These are phyloP conservation scores for Chloroceryle aenea DNA, from an alignment of 2,113 vertebrate genomes.

Conservation along the genomic window DNA sequence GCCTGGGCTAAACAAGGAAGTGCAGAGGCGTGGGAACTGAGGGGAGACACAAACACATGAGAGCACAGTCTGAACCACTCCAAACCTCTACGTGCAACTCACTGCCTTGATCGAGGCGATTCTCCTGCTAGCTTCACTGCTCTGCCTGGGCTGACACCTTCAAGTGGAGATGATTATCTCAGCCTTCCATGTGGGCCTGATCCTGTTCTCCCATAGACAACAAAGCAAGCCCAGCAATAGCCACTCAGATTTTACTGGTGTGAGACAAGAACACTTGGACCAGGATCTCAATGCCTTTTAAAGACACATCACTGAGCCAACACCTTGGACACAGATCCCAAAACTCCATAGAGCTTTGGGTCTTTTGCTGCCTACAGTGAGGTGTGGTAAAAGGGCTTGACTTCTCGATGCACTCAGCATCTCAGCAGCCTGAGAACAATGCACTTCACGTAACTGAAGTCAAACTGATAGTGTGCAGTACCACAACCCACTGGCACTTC, in stretches of 20 bases:
- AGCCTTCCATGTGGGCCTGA: neutral
- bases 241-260: neutral
- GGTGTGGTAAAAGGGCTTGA: neutral
- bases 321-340: neutral
- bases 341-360: neutral
- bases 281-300: neutral
- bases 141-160: neutral
- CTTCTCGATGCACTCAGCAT: neutral
- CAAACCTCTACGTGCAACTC: neutral
- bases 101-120: neutral
- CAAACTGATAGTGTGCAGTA: neutral
- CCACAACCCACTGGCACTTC: neutral
- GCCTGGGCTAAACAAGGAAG: slow-evolving; percentile 69
- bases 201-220: neutral
- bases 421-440: neutral
- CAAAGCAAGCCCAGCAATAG: neutral
- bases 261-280: neutral
- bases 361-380: neutral
- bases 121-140: neutral
- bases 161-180: neutral
- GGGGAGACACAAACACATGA: slow-evolving; percentile 53
- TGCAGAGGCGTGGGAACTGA: slow-evolving; percentile 68
- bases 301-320: neutral
- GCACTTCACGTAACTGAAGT: neutral
- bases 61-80: neutral